Conservation (phyloP, 2,888 invertebrate species). For the Beris chalybata region DNA sequence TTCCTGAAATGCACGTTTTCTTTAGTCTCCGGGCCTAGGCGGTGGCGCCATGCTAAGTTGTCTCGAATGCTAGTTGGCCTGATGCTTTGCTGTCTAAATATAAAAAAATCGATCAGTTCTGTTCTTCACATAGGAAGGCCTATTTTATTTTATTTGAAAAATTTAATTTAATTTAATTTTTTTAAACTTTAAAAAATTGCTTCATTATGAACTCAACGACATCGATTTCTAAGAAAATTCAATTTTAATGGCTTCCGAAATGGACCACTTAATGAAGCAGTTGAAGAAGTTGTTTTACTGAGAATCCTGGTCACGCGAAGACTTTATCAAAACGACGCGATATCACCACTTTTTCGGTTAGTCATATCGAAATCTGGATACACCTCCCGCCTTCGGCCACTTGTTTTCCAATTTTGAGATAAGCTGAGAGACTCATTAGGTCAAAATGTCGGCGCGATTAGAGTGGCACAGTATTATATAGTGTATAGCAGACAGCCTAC, state of each 20-base stretch:
- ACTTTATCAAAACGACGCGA: neutral
- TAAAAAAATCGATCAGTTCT: too few species aligned
- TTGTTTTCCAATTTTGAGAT: neutral
- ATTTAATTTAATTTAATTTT: too few species aligned
- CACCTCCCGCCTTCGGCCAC: neutral
- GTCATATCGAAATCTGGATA: neutral
- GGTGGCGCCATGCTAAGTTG: too few species aligned
- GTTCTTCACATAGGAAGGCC: neutral
- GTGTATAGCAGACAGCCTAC: neutral
- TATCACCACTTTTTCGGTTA: neutral
- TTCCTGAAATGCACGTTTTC: too few species aligned
- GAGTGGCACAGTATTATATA: slow-evolving; percentile 12
- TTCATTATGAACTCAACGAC: neutral
- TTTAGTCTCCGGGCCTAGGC: too few species aligned
- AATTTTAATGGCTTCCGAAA: neutral
- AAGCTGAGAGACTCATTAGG: slow-evolving; percentile 31
- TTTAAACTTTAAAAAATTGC: too few species aligned
- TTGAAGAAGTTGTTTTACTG: neutral
- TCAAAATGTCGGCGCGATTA: slow-evolving; percentile 19
- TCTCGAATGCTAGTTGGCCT: too few species aligned
- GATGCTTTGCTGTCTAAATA: too few species aligned
- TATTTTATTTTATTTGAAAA: neutral
- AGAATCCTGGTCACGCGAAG: too few species aligned
- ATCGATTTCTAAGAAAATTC: slow-evolving; percentile 24
- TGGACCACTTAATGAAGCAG: slow-evolving; percentile 19